Evolutionary conservation across 2,113 vertebrate species (phyloP).

Genomic region (Rousettus leschenaultii): DNA sequence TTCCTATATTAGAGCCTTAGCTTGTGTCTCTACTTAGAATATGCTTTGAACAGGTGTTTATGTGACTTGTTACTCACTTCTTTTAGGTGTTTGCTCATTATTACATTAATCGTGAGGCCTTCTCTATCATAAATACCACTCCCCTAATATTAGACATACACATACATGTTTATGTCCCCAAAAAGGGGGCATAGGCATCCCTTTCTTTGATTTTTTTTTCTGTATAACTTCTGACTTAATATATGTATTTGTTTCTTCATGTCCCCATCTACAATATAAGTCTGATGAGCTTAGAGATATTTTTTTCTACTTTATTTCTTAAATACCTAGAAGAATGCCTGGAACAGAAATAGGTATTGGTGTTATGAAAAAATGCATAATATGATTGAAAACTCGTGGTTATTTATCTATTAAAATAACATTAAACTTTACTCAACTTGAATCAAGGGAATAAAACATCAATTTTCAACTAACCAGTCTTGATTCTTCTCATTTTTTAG

Average conservation of each 20-base stretch:
- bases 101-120: not conserved
- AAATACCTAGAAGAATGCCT: not conserved
- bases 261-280: not conserved
- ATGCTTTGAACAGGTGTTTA: not conserved
- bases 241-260: not conserved
- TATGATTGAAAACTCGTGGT: not conserved
- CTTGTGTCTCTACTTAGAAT: not conserved
- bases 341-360: not conserved
- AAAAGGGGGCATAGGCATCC: too few relatives aligned
- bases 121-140: not conserved
- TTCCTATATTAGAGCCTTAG: not conserved
- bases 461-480: constrained; percentile 37
- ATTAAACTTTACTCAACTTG: constrained; percentile 38
- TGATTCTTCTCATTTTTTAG: constrained; percentile 44
- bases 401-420: constrained; percentile 27
- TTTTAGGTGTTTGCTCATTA: not conserved
- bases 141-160: not conserved
- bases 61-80: not conserved
- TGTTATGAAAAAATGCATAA: not conserved
- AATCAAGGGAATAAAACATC: constrained; percentile 20
- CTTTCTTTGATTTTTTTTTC: not conserved
- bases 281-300: not conserved
- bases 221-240: not conserved
- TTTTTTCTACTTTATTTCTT: not conserved
- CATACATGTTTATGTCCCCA: not conserved